Percentiles rank a stretch among this genome's conserved stretches.
Evolutionary conservation across 2,113 vertebrate species (phyloP).

Genomic region (Hypocryptadius cinnamomeus): DNA sequence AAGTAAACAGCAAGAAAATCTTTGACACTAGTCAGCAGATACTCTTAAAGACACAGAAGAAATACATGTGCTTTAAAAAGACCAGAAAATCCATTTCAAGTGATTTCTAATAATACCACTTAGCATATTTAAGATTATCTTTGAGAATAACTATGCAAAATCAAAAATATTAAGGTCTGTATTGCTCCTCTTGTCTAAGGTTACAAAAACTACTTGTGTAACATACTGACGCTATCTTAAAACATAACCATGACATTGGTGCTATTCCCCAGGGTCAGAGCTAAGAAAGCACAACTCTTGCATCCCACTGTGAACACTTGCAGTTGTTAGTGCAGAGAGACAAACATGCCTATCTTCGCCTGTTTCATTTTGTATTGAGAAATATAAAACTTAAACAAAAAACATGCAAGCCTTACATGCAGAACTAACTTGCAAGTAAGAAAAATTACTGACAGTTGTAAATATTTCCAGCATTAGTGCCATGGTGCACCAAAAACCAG

Average conservation of each 20-base stretch:
- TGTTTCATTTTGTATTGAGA: neutral
- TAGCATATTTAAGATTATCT: neutral
- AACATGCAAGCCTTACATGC: neutral
- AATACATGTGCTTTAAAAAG: neutral
- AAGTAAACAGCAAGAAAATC: neutral
- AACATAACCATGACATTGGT: neutral
- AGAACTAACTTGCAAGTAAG: neutral
- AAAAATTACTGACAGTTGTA: neutral
- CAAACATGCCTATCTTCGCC: neutral
- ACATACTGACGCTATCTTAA: neutral
- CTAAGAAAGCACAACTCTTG: neutral
- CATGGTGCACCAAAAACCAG: neutral
- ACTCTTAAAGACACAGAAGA: neutral
- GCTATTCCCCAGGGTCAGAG: neutral
- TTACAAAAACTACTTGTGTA: neutral
- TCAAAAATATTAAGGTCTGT: neutral
- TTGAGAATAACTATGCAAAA: neutral
- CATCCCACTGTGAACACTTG: neutral
- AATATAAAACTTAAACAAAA: neutral
- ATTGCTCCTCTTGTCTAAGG: neutral
- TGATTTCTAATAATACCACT: neutral
- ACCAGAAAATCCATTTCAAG: neutral
- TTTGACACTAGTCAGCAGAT: neutral
- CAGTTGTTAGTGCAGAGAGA: neutral
- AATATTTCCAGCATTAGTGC: neutral